Conservation (phyloP, 1,140 invertebrate species). For the Polyergus mexicanus region DNA sequence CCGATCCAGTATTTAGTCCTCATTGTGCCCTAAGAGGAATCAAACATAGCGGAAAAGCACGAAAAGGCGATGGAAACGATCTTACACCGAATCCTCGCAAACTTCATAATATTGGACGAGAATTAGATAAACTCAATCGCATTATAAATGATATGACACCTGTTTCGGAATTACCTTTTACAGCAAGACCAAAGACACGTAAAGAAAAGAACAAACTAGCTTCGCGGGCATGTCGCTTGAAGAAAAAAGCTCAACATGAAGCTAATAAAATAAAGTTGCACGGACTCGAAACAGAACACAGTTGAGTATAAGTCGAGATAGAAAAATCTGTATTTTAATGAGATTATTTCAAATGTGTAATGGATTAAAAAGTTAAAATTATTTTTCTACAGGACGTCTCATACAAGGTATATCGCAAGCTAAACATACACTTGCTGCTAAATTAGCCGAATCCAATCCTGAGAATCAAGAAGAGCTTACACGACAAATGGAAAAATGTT, state of each 20-base stretch:
- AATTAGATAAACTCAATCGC: conserved; percentile 96
- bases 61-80: conserved; percentile 99
- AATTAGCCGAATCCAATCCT: conserved; percentile 86
- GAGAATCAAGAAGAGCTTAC: conserved; percentile 89
- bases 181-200: conserved; percentile 95
- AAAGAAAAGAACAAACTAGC: conserved; percentile 99
- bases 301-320: conserved; percentile 86
- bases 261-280: conserved; percentile 98
- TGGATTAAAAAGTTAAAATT: neutral
- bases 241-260: conserved; percentile 98
- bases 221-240: conserved; percentile 97
- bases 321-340: neutral
- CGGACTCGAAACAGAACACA: conserved; percentile 97
- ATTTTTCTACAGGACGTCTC: conserved; percentile 88
- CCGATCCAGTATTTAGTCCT: conserved; percentile 97
- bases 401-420: conserved; percentile 90
- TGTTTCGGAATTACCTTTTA: conserved; percentile 96
- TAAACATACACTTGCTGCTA: conserved; percentile 89
- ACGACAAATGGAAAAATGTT: conserved; percentile 89
- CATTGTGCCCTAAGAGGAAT: conserved; percentile 95
- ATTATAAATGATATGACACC: conserved; percentile 98
- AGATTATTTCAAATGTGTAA: neutral
- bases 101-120: conserved; percentile 95
- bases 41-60: conserved; percentile 97
- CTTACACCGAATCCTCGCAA: conserved; percentile 98